Percentiles rank a stretch among this genome's conserved stretches.
Evolutionary conservation across 1,140 invertebrate species (phyloP).

Genomic region (Physella acuta): DNA sequence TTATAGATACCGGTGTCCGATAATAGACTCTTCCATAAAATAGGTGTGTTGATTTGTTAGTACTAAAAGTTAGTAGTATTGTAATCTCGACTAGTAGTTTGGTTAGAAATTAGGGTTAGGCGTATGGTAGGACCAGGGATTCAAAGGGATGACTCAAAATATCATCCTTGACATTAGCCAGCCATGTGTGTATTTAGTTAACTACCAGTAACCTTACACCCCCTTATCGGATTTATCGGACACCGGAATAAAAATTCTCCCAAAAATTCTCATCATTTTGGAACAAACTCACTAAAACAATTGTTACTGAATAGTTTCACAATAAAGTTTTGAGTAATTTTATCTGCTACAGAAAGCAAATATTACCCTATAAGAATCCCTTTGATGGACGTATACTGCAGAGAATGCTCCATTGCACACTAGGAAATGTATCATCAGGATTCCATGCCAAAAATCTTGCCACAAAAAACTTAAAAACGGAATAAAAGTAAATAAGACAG

Average conservation of each 20-base stretch:
- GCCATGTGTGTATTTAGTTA: too few species aligned
- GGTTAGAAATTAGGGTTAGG: too few species aligned
- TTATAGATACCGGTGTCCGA: too few species aligned
- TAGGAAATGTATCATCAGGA: conserved; percentile 24
- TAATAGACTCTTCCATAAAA: too few species aligned
- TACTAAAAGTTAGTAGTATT: too few species aligned
- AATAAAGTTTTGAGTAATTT: neutral
- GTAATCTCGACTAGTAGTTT: too few species aligned
- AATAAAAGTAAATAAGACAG: neutral
- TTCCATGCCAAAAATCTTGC: conserved; percentile 20
- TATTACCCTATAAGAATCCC: conserved; percentile 24
- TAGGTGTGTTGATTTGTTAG: too few species aligned
- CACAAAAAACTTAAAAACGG: conserved; percentile 13
- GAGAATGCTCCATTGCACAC: conserved; percentile 17
- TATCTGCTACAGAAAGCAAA: neutral
- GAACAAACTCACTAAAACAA: neutral
- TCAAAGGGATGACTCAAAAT: too few species aligned
- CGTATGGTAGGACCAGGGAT: too few species aligned
- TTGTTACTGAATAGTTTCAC: neutral
- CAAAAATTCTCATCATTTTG: neutral
- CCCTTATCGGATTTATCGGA: neutral
- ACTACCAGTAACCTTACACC: too few species aligned
- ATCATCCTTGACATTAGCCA: too few species aligned
- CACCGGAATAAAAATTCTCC: neutral
- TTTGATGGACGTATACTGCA: conserved; percentile 23